Evolutionary conservation across 2,113 vertebrate genomes (phyloP).

Genomic region (Puma concolor): DNA sequence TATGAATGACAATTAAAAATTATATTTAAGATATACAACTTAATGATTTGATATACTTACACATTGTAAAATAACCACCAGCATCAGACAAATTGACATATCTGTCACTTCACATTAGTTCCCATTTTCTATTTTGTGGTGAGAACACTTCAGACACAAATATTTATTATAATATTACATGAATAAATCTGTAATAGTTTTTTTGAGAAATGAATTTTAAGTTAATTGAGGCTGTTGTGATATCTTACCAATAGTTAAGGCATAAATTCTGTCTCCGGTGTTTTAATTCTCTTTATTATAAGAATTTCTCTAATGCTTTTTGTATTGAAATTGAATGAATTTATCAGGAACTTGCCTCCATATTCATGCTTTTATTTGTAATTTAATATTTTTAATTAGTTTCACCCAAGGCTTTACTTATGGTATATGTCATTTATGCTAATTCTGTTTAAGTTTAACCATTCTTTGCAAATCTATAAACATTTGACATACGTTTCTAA

Average conservation of each 20-base stretch:
- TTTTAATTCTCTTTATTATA: slow-evolving; percentile 52
- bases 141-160: not conserved
- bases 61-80: not conserved
- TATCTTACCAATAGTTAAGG: not conserved
- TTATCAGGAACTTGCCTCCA: not conserved
- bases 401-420: not conserved
- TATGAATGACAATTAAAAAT: not conserved
- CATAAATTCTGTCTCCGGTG: not conserved
- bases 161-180: not conserved
- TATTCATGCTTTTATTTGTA: slow-evolving; percentile 11
- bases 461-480: slow-evolving; percentile 55
- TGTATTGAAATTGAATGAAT: slow-evolving; percentile 29
- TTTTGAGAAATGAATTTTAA: slow-evolving; percentile 3
- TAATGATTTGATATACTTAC: not conserved
- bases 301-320: slow-evolving; percentile 26
- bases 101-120: not conserved
- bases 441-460: not conserved
- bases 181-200: not conserved
- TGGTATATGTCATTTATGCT: not conserved
- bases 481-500: slow-evolving; percentile 20
- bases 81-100: not conserved
- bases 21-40: not conserved
- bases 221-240: not conserved
- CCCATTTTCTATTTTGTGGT: not conserved
- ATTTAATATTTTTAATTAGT: slow-evolving; percentile 21